Percentiles rank a stretch among this genome's conserved stretches.
Conservation (phyloP, 2,888 invertebrate genomes). For the Cordylochernes scorpioides region DNA sequence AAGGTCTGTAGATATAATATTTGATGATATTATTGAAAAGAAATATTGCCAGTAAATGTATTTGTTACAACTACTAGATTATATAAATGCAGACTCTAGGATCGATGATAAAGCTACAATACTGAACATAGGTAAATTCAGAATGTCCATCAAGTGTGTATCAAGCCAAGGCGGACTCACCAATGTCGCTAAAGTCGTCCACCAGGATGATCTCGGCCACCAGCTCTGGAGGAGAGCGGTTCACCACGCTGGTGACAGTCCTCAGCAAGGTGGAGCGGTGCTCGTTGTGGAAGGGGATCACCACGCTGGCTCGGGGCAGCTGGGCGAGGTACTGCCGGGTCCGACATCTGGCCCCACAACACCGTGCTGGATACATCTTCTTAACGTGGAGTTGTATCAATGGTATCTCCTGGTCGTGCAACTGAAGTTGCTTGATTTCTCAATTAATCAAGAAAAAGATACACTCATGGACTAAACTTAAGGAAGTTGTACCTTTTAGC, state of each 20-base stretch:
- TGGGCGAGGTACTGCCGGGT: conserved; percentile 37
- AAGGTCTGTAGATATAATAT: too few relatives aligned
- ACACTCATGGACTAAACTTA: too few relatives aligned
- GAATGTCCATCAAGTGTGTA: background rate
- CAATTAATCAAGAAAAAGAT: too few relatives aligned
- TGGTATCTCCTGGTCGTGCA: too few relatives aligned
- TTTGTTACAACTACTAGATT: too few relatives aligned
- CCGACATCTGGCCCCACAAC: conserved; percentile 36
- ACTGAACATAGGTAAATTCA: too few relatives aligned
- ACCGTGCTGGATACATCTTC: too few relatives aligned
- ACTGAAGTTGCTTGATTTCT: too few relatives aligned
- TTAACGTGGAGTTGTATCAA: too few relatives aligned
- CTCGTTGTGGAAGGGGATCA: conserved; percentile 79
- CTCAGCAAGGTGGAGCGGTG: conserved; percentile 57
- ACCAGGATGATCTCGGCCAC: conserved; percentile 64
- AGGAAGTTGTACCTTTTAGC: too few relatives aligned
- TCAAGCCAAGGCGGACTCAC: conserved; percentile 7
- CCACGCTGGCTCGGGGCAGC: conserved; percentile 51
- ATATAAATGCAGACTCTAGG: background rate
- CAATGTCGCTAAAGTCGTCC: conserved; percentile 29
- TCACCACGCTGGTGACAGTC: conserved; percentile 50
- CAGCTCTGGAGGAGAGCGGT: conserved; percentile 47
- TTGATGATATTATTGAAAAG: too few relatives aligned
- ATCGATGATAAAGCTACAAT: background rate
- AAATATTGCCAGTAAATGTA: too few relatives aligned